phyloP scores from a whole-genome alignment of 1,140 invertebrate genomes.

The Drosophila nebulosa region DNA sequence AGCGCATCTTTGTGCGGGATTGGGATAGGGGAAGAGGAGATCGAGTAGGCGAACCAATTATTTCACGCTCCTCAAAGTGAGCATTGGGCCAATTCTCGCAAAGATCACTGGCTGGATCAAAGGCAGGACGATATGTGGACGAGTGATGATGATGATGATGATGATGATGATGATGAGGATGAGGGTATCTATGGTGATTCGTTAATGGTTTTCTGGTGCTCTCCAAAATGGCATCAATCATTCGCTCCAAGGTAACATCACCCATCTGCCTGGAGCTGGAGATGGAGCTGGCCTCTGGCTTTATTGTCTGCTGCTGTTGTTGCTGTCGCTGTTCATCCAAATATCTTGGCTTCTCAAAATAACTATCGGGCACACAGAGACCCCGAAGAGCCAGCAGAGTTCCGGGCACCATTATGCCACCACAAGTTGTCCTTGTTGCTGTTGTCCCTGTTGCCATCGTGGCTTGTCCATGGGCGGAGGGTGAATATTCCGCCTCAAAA shows the following conservation, averaged over 20 bases:
- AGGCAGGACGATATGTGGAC: slow-evolving; percentile 65
- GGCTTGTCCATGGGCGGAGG: slow-evolving; percentile 17
- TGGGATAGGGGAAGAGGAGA: neutral
- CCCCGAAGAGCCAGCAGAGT: slow-evolving; percentile 71
- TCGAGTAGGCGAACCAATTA: slow-evolving; percentile 26
- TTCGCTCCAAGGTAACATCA: slow-evolving; percentile 73
- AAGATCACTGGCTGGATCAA: slow-evolving; percentile 68
- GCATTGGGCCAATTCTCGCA: slow-evolving; percentile 53
- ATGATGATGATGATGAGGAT: too few relatives aligned
- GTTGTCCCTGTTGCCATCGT: neutral
- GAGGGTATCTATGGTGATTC: neutral
- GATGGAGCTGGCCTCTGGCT: slow-evolving; percentile 20
- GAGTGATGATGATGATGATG: too few relatives aligned
- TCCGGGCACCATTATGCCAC: slow-evolving; percentile 57
- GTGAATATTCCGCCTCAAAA: slow-evolving; percentile 73
- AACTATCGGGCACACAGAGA: slow-evolving; percentile 73
- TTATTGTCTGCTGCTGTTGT: neutral
- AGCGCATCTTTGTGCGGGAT: slow-evolving; percentile 13
- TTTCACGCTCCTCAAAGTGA: slow-evolving; percentile 51
- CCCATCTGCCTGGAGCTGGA: slow-evolving; percentile 75
- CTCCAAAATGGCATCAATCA: slow-evolving; percentile 80
- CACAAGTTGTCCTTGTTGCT: slow-evolving; percentile 20
- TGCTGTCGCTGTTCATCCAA: slow-evolving; percentile 42
- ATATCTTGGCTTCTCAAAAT: slow-evolving; percentile 79
- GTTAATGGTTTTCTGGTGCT: slow-evolving; percentile 58